Base-by-base conservation (phyloP, 2,113 vertebrate species). In the Phrynocephalus versicolor region DNA sequence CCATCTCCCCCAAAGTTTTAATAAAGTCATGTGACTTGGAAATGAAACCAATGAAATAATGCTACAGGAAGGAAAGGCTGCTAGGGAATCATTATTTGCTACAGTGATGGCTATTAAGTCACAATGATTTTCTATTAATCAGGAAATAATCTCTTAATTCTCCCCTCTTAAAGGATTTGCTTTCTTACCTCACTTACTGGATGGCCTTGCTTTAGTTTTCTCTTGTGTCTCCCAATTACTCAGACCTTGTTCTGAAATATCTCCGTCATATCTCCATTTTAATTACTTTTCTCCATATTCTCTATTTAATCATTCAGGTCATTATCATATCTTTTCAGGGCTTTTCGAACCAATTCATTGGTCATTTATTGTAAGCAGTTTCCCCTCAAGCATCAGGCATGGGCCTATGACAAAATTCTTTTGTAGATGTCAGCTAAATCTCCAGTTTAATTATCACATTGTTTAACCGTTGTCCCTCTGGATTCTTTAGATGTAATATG, bases 251-350 rank as follows among this genome's bases (percentile, higher is more conserved):
- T 75, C 82, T 72, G 35, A 73, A 94, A 94, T n/a, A n/a, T n/a
- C n/a, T n/a, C 88, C 90, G 82, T 87, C 75, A 82, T 69, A 88
- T 84, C 69, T 84, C 78, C 3, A 6, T 87, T 92, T 92, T 92
- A 94, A 94, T 94, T 94, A 89, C 87, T 93, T 93, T 93, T 79
- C 84, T 86, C 21, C 62, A 30, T 64, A 77, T 91, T 55, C 58
- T 91, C 79, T 71, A 73, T 78, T 64, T 90, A 89, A 94, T 88
- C 7, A 86, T 41, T 89, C 91, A 88, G 83, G 84, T 85, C 83
- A 92, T 94, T 94, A 94, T 93, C 88, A 89, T 91, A 83, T 88
- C 82, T 91, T 0, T 1, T 94, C 89, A 91, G 85, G 82, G 84
- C 82, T 93, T 88, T 87, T 89, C 83, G 39, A 87, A 84, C 33